Percentiles rank a stretch among this genome's conserved stretches.
Evolutionary conservation across 2,797 vertebrate species (phyloP).

Genomic region (Syndactyla subalaris): DNA sequence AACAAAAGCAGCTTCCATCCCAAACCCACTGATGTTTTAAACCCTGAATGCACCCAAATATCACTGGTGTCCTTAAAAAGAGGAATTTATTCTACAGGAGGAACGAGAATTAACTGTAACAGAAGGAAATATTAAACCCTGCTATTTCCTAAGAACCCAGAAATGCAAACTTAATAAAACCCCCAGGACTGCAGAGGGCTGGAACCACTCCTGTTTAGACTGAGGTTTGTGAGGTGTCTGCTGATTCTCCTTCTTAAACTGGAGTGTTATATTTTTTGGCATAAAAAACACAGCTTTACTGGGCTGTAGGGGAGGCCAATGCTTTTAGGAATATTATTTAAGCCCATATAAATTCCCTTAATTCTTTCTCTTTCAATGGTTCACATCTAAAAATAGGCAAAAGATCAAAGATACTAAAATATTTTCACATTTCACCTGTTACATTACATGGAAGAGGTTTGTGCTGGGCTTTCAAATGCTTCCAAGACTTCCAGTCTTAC

Average conservation of each 20-base stretch:
- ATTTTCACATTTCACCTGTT: not conserved
- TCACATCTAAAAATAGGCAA: not conserved
- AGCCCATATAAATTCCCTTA: not conserved
- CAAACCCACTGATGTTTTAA: not conserved
- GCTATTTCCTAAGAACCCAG: not conserved
- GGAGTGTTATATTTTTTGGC: not conserved
- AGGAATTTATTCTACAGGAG: not conserved
- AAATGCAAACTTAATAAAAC: not conserved
- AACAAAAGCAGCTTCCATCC: not conserved
- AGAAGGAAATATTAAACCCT: not conserved
- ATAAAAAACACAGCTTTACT: not conserved
- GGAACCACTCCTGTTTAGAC: accelerated
- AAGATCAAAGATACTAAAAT: not conserved
- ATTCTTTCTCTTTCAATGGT: not conserved
- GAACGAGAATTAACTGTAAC: not conserved
- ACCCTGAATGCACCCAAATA: not conserved
- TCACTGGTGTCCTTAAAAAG: not conserved
- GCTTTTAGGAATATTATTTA: not conserved
- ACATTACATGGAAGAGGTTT: not conserved
- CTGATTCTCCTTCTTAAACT: not conserved
- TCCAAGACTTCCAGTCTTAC: not conserved
- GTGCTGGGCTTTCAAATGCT: not conserved
- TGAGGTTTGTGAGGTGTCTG: not conserved
- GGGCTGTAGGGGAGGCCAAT: not conserved
- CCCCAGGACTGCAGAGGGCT: not conserved